Evolutionary conservation across 92 coral and sea anemone genomes (phyloP), one percentile per base, ranked within the genome.

Genomic region (Meandrina meandrites): DNA sequence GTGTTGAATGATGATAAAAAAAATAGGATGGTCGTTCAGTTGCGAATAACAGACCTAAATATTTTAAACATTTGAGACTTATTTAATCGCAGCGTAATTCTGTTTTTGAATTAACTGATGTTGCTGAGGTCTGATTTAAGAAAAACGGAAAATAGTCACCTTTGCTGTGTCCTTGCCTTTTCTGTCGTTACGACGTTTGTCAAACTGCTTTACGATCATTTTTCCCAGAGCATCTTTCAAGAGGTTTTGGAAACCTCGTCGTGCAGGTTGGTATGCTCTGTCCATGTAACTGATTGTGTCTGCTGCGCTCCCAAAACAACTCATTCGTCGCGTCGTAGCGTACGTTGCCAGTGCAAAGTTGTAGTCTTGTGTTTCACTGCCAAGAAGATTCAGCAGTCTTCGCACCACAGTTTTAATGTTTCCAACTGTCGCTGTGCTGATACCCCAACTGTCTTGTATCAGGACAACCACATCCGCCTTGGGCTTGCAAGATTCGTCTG

Each of bases 381-480:
- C 27, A 45, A 62, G 37, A 5, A 40, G 58, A 42, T 57, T 66
- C 31, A 66, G 40, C 30, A 81, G 36, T 66, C 54, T 62, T 66
- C 37, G 12, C 22, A 62, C 57, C n/a, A 81, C 57, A 18, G 36
- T n/a, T 62, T 81, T 40, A 37, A 81, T 66, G 56, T 19, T 81
- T 64, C 16, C 9, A 81, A 40, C 34, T 37, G 84, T 81, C 75
- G n/a, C 35, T 24, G 28, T 19, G 57, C 75, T 64, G 42, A 66
- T 81, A 27, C 37, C 36, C 50, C 11, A 58, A 66, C 84, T 81
- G 84, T 81, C 84, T 81, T 81, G 84, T 28, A 81, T 66, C 56
- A 81, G 36, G n/a, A 81, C 74, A 18, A 66, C 37, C 53, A 81
- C 84, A 81, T 81, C 84, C 37, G 84, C 84, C 75, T 81, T 81